Percentiles rank a stretch among this genome's conserved stretches.
phyloP scores from a whole-genome alignment of 2,888 invertebrate genomes.

The Plutella xylostella region DNA sequence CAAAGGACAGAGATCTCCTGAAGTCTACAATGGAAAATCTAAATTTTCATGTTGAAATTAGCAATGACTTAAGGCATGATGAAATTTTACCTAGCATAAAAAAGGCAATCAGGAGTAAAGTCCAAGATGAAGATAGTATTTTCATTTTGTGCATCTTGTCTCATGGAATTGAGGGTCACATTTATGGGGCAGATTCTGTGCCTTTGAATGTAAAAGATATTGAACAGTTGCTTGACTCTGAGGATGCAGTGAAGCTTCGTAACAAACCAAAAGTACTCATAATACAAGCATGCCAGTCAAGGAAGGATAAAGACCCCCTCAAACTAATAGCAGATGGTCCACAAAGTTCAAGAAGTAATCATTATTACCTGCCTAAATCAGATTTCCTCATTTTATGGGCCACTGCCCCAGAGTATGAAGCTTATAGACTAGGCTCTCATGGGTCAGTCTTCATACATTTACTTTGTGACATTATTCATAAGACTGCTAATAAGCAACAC shows the following conservation, averaged over 20 bases:
- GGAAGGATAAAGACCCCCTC: conserved; percentile 24
- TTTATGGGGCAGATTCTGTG: conserved; percentile 52
- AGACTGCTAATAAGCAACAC: conserved; percentile 34
- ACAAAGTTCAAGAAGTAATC: conserved; percentile 20
- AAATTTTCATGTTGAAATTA: conserved; percentile 43
- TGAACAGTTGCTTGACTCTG: conserved; percentile 44
- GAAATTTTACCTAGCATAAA: conserved; percentile 40
- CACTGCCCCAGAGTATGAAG: conserved; percentile 52
- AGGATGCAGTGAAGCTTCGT: conserved; percentile 31
- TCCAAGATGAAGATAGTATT: conserved; percentile 40
- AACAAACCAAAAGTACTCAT: conserved; percentile 52
- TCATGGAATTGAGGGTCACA: conserved; percentile 51
- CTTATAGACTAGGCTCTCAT: conserved; percentile 37
- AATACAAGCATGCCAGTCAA: conserved; percentile 55
- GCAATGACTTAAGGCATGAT: conserved; percentile 36
- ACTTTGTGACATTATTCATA: conserved; percentile 34
- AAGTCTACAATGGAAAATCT: conserved; percentile 40
- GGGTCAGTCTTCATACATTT: conserved; percentile 56
- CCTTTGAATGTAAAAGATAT: conserved; percentile 50
- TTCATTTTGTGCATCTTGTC: conserved; percentile 57
- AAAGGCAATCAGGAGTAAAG: conserved; percentile 31
- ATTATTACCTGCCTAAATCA: conserved; percentile 31
- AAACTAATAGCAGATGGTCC: conserved; percentile 40
- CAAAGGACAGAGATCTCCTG: conserved; percentile 34
- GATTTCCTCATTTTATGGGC: conserved; percentile 56